Percentiles rank a stretch among this genome's conserved stretches.
Conservation (phyloP, 2,113 vertebrate genomes). For the Grallaria varia region DNA sequence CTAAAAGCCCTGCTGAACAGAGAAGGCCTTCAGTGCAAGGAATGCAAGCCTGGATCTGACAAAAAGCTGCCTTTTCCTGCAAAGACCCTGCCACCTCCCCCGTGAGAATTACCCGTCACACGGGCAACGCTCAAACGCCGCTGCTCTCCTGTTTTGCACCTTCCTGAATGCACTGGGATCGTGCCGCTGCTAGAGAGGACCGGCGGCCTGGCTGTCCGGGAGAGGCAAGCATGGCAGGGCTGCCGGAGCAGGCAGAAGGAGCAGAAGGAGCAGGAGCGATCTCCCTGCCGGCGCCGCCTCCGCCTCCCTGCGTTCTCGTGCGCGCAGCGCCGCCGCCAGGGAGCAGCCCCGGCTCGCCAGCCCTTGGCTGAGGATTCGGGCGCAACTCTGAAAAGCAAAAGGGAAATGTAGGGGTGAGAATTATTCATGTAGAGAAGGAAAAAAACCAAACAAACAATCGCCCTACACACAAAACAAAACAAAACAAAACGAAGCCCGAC, state of each 20-base stretch:
- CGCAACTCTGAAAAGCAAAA: fast-evolving
- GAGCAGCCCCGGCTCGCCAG: neutral
- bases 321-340: neutral
- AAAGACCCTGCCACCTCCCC: neutral
- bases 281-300: neutral
- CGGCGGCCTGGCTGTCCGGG: fast-evolving
- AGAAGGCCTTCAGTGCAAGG: neutral
- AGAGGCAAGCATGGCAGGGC: fast-evolving
- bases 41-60: neutral
- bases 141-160: neutral
- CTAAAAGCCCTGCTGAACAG: neutral
- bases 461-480: neutral
- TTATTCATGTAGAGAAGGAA: neutral
- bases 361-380: fast-evolving
- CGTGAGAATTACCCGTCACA: neutral
- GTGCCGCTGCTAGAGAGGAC: neutral
- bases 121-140: fast-evolving
- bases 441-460: too few species aligned
- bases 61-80: neutral
- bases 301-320: neutral
- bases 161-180: fast-evolving
- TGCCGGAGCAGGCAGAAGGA: neutral
- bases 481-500: too few species aligned
- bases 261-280: fast-evolving
- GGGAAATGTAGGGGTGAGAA: neutral